phyloP scores from a whole-genome alignment of 2,888 invertebrate genomes.

The Plusia festucae region DNA sequence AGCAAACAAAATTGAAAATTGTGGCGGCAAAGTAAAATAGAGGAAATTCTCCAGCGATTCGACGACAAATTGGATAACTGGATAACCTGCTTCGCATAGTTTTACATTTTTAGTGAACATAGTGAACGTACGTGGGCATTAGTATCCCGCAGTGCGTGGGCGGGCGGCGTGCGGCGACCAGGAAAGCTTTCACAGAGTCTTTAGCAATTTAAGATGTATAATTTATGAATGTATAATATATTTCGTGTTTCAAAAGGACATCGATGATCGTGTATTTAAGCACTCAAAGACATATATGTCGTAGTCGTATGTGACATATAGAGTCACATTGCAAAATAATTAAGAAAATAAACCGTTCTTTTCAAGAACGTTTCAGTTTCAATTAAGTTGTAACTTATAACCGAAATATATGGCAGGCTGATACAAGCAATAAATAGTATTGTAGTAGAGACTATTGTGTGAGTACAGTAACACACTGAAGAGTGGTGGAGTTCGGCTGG shows the following conservation, averaged over 20 bases:
- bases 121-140: slow-evolving; percentile 21
- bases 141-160: slow-evolving; percentile 6
- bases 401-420: slow-evolving; percentile 1
- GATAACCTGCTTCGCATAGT: slow-evolving; percentile 45
- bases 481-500: neutral
- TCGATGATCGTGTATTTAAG: neutral
- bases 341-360: neutral
- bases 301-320: no score
- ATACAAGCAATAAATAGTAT: slow-evolving; percentile 7
- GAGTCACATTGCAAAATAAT: no score
- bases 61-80: slow-evolving; percentile 54
- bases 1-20: slow-evolving; percentile 66
- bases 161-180: neutral
- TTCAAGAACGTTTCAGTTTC: slow-evolving; percentile 6
- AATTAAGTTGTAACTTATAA: slow-evolving; percentile 11
- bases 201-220: neutral
- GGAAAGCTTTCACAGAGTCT: neutral
- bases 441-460: neutral
- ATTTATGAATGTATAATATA: neutral
- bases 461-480: neutral
- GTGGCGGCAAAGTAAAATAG: slow-evolving; percentile 58
- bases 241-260: neutral
- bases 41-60: slow-evolving; percentile 49
- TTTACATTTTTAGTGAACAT: slow-evolving; percentile 46
- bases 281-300: no score